Base-by-base conservation (phyloP, 2,888 invertebrate genomes). In the Caenorhabditis wallacei region DNA sequence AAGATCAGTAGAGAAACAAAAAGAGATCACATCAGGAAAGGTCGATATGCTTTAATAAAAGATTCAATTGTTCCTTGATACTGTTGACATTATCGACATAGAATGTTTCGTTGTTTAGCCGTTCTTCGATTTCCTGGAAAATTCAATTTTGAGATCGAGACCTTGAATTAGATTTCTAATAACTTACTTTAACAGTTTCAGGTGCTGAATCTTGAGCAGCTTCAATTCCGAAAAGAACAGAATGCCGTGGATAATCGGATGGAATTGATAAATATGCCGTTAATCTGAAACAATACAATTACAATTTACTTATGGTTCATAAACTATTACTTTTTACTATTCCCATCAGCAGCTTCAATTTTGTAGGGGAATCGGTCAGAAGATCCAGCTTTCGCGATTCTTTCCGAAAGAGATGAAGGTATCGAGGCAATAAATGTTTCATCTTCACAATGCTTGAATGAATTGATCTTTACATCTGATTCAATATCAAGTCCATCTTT, bases 381-480 rank as follows among this genome's bases (percentile, higher is more conserved):
- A 30, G 24, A 35, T 18, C 11, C 35, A 3, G 68, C 10, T 26
- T 64, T 46, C 2, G 61, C 24, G 7, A 82, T 57, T 18, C 26
- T 13, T 20, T 71, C 18, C 7, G 76, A 68, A 2, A 82, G 64
- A 8, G 68, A 68, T 13, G 51, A 26, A 1, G 82, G 78, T 0
- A 78, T 82, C 5, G 66, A 51, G 7, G 78, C 59, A 8, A 71
- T 76, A 46, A 82, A 82, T 1, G 30, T 18, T 22, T 82, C 82
- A 5, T 82, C 76, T 35, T 82, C 82, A 61, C 66, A 72, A n/a
- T 30, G 18, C 18, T 68, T 71, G 56, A 82, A 82, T 11, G 61
- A 78, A 24, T 26, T 61, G 48, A 76, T 76, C n/a, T 68, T 76
- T 1, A 69, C 69, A 20, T 48, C 69, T 1, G 61, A 24, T 5